Evolutionary conservation across 2,888 invertebrate genomes (phyloP).

Genomic region (Nephrotoma flavescens): DNA sequence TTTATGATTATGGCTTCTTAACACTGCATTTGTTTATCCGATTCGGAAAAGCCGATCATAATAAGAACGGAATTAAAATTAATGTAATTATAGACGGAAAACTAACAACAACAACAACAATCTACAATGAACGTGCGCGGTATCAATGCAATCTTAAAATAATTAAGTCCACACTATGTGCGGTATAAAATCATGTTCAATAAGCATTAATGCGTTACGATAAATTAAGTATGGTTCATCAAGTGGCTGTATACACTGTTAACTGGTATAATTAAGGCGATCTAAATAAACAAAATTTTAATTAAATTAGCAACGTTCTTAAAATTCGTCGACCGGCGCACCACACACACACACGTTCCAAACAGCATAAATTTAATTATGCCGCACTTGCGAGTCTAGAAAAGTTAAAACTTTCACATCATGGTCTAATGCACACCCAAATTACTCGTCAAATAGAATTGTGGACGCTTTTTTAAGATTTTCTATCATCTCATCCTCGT

Average conservation of each 20-base stretch:
- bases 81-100: background rate
- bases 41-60: background rate
- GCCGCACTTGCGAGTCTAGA: background rate
- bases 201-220: background rate
- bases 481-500: no score
- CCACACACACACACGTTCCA: background rate
- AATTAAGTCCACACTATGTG: background rate
- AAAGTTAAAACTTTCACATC: background rate
- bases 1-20: background rate
- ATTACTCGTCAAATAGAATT: background rate
- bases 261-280: background rate
- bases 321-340: background rate
- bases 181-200: background rate
- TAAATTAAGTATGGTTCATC: background rate
- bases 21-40: background rate
- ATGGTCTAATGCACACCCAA: background rate
- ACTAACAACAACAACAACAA: background rate
- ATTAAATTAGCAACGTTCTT: background rate
- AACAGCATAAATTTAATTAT: background rate
- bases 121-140: background rate
- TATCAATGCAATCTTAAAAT: background rate
- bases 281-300: background rate
- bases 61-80: background rate
- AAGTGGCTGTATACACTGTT: background rate
- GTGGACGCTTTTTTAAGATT: no score